Evolutionary conservation across 2,113 vertebrate genomes (phyloP).

Genomic region (Rhynchopsitta pachyrhyncha): DNA sequence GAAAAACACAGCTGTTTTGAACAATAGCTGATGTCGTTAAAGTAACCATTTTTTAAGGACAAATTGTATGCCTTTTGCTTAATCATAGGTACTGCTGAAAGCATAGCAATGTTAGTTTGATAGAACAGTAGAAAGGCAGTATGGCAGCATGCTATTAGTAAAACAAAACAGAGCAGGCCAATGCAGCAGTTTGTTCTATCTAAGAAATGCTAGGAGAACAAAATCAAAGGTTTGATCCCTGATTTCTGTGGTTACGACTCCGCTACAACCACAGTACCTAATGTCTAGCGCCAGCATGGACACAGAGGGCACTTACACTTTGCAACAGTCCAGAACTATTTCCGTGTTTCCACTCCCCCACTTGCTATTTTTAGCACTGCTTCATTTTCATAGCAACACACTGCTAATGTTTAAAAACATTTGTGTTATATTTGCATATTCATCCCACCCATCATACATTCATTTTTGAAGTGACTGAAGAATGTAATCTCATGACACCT

Average conservation of each 20-base stretch:
- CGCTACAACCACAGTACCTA: neutral
- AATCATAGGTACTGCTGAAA: conserved; percentile 53
- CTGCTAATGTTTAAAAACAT: neutral
- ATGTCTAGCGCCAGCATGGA: neutral
- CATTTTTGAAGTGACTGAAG: neutral
- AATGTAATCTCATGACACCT: neutral
- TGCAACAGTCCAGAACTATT: neutral
- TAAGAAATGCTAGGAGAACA: conserved; percentile 42
- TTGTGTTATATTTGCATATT: neutral
- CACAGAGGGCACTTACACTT: neutral
- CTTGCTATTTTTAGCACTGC: neutral
- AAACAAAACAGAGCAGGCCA: conserved; percentile 39
- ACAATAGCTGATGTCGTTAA: conserved; percentile 28
- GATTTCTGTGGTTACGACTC: neutral
- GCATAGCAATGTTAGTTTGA: conserved; percentile 67
- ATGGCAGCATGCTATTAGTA: conserved; percentile 79
- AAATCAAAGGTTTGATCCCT: neutral
- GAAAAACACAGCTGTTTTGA: conserved; percentile 28
- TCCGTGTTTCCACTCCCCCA: neutral
- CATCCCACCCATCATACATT: neutral
- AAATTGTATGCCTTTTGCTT: conserved; percentile 68
- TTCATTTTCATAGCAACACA: neutral
- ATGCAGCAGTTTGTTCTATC: conserved; percentile 26
- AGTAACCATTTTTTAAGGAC: conserved; percentile 57
- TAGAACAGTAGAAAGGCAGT: conserved; percentile 42